Evolutionary conservation across 2,888 invertebrate species (phyloP), one percentile per base, ranked within the genome.

Genomic region (Caenorhabditis plicata): DNA sequence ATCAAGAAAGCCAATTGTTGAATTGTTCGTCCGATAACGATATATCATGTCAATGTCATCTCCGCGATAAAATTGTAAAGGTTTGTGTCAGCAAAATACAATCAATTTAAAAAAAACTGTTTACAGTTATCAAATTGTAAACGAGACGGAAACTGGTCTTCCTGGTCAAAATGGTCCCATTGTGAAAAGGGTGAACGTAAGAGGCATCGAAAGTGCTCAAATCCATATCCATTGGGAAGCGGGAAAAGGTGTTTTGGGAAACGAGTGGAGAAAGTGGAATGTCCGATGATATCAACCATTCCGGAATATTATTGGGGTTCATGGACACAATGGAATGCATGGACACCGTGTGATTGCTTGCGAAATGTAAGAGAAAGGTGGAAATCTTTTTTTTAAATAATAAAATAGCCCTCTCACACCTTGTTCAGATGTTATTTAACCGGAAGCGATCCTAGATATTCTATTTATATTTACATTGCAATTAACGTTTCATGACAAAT

Each of bases 141-240:
- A 15, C 48, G 49, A 17, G 40, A 44, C n/a, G 60, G 53, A 1
- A 49, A 43, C 4, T 60, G 60, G 60, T 60, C 60, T 2, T 41
- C 42, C 1, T 60, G 60, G 60, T 52, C 60, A 2, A 53, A 38
- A 36, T 60, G 60, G 60, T 60, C 60, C 4, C 53, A 60, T 38
- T 60, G 60, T 33, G 41, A 53, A 38, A 45, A 53, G 35, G 60
- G 60, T 22, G 39, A 26, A 4, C n/a, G 48, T 13, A 60, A 60
- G 25, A 36, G 60, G 19, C 31, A 53, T 17, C 40, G 60, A 42
- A 38, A 31, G 8, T 60, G 60, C 25, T 53, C 23, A 25, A 51
- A 39, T 33, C 45, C 45, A 7, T 25, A 41, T 4, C 50, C 50
- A n/a, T 29, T 50, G 4, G 50, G 50, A 19, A 40, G 23, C 27